phyloP scores from a whole-genome alignment of 2,797 vertebrate species.

The Rhabdomys pumilio region DNA sequence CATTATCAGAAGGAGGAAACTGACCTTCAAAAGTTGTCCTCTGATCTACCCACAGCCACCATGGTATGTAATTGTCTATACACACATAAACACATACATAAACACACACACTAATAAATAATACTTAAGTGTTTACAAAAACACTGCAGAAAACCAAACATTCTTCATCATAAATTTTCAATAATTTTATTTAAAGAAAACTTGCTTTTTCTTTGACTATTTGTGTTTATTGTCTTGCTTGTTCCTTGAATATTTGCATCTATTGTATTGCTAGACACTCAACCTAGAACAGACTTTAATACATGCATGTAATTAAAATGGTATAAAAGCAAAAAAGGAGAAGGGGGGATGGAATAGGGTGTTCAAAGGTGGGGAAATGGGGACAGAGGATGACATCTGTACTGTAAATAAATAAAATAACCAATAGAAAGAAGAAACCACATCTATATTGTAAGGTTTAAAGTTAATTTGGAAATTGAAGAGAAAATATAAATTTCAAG shows the following conservation, averaged over 20 bases:
- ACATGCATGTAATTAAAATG: no score
- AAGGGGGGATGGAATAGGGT: no score
- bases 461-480: conserved; percentile 19
- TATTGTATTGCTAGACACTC: no score
- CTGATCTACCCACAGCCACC: not conserved
- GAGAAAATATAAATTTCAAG: conserved; percentile 12
- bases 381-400: no score
- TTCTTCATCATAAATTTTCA: not conserved
- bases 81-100: not conserved
- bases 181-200: conserved; percentile 35
- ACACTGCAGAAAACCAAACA: not conserved
- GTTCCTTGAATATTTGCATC: no score
- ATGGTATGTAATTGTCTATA: not conserved
- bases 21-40: not conserved
- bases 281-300: no score
- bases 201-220: no score
- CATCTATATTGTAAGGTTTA: conserved; percentile 29
- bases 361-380: no score
- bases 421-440: not conserved
- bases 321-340: no score
- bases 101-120: not conserved
- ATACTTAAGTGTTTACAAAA: not conserved
- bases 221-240: no score
- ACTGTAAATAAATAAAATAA: no score
- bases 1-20: not conserved